These are phyloP conservation scores for Adelphocoris suturalis DNA, from an alignment of 2,888 invertebrate genomes.

Conservation along the genomic window DNA sequence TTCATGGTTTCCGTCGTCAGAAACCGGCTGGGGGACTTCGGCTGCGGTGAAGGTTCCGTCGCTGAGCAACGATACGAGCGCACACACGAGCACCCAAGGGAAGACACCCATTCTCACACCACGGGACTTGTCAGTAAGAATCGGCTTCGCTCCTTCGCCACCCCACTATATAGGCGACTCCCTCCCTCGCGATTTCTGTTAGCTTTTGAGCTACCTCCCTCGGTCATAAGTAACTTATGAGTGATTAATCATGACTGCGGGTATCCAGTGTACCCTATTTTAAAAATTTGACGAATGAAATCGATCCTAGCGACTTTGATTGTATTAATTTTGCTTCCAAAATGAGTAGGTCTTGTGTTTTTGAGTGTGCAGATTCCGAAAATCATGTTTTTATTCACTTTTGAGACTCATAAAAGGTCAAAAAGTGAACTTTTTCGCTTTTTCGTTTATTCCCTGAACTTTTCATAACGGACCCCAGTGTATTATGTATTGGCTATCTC, in stretches of 20 bases:
- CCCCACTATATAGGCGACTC: slow-evolving; percentile 43
- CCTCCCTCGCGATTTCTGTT: neutral
- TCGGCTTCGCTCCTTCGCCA: neutral
- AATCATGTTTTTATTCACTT: too few relatives aligned
- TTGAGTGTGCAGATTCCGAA: too few relatives aligned
- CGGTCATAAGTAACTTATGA: neutral
- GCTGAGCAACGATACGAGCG: neutral
- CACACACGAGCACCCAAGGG: slow-evolving; percentile 37
- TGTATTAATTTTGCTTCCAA: too few relatives aligned
- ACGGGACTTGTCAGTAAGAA: neutral
- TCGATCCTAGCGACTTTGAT: too few relatives aligned
- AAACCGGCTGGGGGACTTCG: neutral
- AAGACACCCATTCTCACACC: slow-evolving; percentile 16
- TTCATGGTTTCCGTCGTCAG: neutral
- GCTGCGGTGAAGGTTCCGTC: neutral
- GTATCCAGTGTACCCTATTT: too few relatives aligned
- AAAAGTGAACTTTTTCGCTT: too few relatives aligned
- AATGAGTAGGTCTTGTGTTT: too few relatives aligned
- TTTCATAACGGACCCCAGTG: too few relatives aligned
- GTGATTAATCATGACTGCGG: neutral
- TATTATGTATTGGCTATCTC: too few relatives aligned
- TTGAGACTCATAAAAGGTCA: too few relatives aligned
- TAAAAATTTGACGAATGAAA: too few relatives aligned
- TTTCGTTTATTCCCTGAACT: too few relatives aligned
- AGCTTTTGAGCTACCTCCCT: slow-evolving; percentile 1